Base-by-base conservation (phyloP, 2,113 vertebrate species). In the Toxostoma redivivum region DNA sequence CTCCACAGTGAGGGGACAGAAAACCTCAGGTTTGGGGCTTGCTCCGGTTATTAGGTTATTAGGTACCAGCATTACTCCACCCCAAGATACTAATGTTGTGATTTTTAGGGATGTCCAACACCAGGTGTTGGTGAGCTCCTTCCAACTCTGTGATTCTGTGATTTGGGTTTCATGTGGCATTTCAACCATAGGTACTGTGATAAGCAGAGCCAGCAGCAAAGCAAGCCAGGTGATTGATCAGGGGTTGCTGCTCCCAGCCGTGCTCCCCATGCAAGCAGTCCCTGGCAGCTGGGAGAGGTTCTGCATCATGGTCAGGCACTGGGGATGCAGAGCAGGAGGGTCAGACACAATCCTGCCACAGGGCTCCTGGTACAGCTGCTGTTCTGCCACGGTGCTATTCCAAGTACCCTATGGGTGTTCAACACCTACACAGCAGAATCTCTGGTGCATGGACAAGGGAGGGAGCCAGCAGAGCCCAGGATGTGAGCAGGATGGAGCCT, bases 31-130 rank as follows among this genome's bases (percentile, higher is more conserved):
- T 22, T 50, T 56, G 30, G 38, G 31, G 4, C 19, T 79, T 79
- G 53, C 50, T 64, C 35, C 0, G 0, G 38, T n/a, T n/a, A n/a
- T n/a, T n/a, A n/a, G n/a, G 33, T 54, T 60, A 7, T 3, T 16
- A 48, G 25, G 44, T 37, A 24, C 47, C 2, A 1, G n/a, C 69
- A 23, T 27, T 9, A 13, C 54, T 86, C 48, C 31, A 61, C 53
- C 30, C 27, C 5, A 10, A 42, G 50, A n/a, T 16, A 16, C 60
- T 62, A 5, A 5, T 2, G 40, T 3, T 40, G 61, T 9, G 54
- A 28, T 48, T 62, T 83, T 77, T 27, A 56, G 62, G 71, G 87
- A 33, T 42, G 35, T 48, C 48, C 64, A 42, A 22, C 38, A 42
- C 10, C 54, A 37, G 40, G 40, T 76, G 47, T 40, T 23, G 35